Percentiles rank a stretch among this genome's conserved stretches.
Evolutionary conservation across 1,140 invertebrate species (phyloP).

Genomic region (Pachyrhynchus sulphureomaculatus): DNA sequence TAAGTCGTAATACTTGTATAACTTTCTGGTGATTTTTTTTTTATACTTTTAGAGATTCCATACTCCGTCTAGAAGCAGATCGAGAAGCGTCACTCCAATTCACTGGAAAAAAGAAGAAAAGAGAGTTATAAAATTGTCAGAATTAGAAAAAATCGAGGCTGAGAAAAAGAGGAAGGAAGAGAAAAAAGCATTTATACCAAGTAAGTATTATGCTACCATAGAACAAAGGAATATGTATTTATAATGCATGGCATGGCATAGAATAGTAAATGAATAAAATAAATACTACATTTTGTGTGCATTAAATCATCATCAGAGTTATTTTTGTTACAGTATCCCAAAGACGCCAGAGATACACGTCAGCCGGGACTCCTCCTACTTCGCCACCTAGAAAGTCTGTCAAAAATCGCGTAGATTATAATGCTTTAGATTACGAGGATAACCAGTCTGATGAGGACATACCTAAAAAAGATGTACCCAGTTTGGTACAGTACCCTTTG

Average conservation of each 20-base stretch:
- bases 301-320: not conserved
- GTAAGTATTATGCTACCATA: no score
- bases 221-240: no score
- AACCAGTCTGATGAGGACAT: conserved; percentile 43
- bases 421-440: conserved; percentile 54
- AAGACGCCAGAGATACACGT: conserved; percentile 17
- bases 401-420: conserved; percentile 49
- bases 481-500: conserved; percentile 50
- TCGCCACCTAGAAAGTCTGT: conserved; percentile 14
- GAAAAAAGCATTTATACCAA: conserved; percentile 52
- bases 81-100: conserved; percentile 81
- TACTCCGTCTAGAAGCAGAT: conserved; percentile 75
- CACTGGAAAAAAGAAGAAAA: conserved; percentile 88
- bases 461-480: conserved; percentile 43
- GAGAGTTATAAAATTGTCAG: conserved; percentile 77
- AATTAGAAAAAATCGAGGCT: conserved; percentile 73
- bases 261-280: no score
- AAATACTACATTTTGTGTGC: no score
- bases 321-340: not conserved
- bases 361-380: conserved; percentile 11
- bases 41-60: conserved; percentile 69
- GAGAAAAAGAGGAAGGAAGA: conserved; percentile 63
- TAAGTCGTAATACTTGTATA: not conserved
- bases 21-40: not conserved
- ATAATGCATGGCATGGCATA: no score